Evolutionary conservation across 2,888 invertebrate genomes (phyloP).

Genomic region (Tachina lurida): DNA sequence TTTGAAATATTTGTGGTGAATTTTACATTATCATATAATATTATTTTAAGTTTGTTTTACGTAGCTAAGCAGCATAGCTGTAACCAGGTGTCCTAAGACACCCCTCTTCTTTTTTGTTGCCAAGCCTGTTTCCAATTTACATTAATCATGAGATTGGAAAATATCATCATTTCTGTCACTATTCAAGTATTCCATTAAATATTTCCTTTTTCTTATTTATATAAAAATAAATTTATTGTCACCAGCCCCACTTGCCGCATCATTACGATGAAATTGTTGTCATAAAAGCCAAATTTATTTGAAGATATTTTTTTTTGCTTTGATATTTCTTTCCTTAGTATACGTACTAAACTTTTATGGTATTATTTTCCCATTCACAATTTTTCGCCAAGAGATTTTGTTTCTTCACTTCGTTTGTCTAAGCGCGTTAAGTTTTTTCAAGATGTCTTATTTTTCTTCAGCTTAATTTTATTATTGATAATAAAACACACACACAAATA

Average conservation of each 20-base stretch:
- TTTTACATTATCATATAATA: too few relatives aligned
- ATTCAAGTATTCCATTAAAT: slow-evolving; percentile 21
- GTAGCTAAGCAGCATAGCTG: too few relatives aligned
- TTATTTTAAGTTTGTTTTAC: too few relatives aligned
- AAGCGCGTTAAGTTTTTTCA: slow-evolving; percentile 43
- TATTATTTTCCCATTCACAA: slow-evolving; percentile 34
- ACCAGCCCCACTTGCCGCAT: slow-evolving; percentile 1
- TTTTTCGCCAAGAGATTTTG: background rate
- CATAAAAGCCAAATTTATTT: slow-evolving; percentile 43
- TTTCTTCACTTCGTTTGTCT: slow-evolving; percentile 10
- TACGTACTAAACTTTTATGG: slow-evolving; percentile 9
- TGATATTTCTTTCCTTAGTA: slow-evolving; percentile 43
- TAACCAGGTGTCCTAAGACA: too few relatives aligned
- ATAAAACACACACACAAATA: slow-evolving; percentile 59
- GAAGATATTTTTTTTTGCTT: slow-evolving; percentile 10
- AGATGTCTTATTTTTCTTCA: slow-evolving; percentile 20
- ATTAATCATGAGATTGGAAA: slow-evolving; percentile 22
- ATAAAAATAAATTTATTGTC: slow-evolving; percentile 1
- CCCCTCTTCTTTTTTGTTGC: too few relatives aligned
- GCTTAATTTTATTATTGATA: slow-evolving; percentile 57
- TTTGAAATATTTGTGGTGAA: too few relatives aligned
- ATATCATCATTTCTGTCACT: slow-evolving; percentile 18
- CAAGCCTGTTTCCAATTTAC: slow-evolving; percentile 1
- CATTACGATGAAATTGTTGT: slow-evolving; percentile 34
- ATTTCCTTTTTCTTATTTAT: background rate